Conservation (phyloP, 2,113 vertebrate species). For the Ceyx melanurus region DNA sequence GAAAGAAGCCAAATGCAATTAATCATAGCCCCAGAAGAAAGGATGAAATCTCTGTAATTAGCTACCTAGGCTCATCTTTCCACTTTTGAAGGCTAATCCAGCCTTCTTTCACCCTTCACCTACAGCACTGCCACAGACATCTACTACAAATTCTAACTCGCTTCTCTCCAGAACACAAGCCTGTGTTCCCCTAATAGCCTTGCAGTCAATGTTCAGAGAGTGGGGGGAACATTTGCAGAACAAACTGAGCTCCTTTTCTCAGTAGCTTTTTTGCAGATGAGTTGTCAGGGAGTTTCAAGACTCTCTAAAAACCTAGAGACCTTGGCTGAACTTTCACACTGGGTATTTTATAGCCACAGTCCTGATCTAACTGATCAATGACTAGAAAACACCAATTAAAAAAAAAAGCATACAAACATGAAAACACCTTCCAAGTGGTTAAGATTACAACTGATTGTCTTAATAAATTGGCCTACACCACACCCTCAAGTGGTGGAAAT, state of each 20-base stretch:
- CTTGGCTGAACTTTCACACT: not conserved
- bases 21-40: conserved; percentile 41
- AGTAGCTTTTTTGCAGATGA: not conserved
- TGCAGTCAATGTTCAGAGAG: not conserved
- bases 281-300: not conserved
- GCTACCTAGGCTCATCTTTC: conserved; percentile 15
- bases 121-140: not conserved
- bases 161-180: not conserved
- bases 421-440: not conserved
- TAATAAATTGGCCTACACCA: not conserved
- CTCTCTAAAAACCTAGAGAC: not conserved
- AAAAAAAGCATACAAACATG: not conserved
- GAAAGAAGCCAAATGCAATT: conserved; percentile 42
- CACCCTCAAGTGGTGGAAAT: not conserved
- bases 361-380: not conserved
- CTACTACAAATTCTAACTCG: not conserved
- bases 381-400: not conserved
- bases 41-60: conserved; percentile 29
- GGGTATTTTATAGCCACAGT: not conserved
- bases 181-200: not conserved
- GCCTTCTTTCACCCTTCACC: not conserved
- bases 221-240: not conserved
- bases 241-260: not conserved
- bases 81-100: conserved; percentile 11
- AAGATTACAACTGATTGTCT: not conserved